phyloP scores from a whole-genome alignment of 2,113 vertebrate species.

The Spea multiplicata region DNA sequence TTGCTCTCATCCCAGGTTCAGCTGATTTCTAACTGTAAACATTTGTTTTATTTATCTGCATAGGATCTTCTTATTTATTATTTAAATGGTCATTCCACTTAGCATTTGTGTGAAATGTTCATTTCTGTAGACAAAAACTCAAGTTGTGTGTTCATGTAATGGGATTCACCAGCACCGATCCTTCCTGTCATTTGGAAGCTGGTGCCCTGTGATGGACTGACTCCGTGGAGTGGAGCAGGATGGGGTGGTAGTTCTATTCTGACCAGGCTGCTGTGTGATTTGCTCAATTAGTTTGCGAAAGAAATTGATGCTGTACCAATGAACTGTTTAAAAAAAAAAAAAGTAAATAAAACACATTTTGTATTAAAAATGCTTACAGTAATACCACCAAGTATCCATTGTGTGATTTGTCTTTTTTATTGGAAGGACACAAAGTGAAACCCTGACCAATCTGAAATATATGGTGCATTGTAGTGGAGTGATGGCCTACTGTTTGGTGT shows the following conservation, averaged over 20 bases:
- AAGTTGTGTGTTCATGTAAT: slow-evolving; percentile 61
- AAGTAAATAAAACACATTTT: slow-evolving; percentile 83
- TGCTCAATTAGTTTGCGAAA: slow-evolving; percentile 80
- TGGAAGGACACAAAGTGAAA: neutral
- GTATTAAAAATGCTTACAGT: slow-evolving; percentile 99
- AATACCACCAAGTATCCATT: slow-evolving; percentile 67
- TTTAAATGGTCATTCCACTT: slow-evolving; percentile 66
- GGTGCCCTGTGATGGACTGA: slow-evolving; percentile 52
- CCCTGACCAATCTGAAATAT: too few relatives aligned
- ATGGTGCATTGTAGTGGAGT: too few relatives aligned
- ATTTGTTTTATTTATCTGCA: slow-evolving; percentile 57
- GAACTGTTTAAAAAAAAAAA: slow-evolving; percentile 77
- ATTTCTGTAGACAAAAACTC: slow-evolving; percentile 57
- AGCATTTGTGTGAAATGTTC: slow-evolving; percentile 56
- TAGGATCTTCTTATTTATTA: slow-evolving; percentile 66
- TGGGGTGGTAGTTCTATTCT: slow-evolving; percentile 51
- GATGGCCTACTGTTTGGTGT: too few relatives aligned
- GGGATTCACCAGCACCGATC: slow-evolving; percentile 74
- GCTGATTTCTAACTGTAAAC: slow-evolving; percentile 43
- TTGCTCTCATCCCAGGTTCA: slow-evolving; percentile 29
- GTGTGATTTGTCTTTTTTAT: slow-evolving; percentile 23
- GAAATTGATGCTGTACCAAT: slow-evolving; percentile 76
- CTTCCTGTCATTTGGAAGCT: slow-evolving; percentile 65
- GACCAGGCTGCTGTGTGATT: slow-evolving; percentile 81
- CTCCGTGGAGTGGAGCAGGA: neutral